These are phyloP conservation scores for Neopipo cinnamomea DNA, from an alignment of 2,113 vertebrate species.

Conservation along the genomic window DNA sequence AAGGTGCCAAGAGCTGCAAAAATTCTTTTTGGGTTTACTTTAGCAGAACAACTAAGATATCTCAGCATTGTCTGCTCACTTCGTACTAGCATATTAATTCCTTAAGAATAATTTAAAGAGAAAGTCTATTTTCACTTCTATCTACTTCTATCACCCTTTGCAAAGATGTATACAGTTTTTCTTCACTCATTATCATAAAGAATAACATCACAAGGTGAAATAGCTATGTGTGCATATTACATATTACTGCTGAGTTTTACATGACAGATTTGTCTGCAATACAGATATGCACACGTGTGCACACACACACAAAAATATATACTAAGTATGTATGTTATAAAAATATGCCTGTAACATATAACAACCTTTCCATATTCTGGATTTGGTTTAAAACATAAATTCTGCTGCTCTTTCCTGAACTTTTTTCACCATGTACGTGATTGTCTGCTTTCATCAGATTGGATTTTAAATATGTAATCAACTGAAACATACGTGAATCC, in stretches of 20 bases:
- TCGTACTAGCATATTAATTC: not conserved
- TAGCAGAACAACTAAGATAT: not conserved
- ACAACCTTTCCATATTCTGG: not conserved
- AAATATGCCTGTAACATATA: not conserved
- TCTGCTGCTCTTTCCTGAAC: not conserved
- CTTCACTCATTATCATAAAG: not conserved
- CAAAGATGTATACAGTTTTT: not conserved
- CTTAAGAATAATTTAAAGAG: not conserved
- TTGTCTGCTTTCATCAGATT: constrained; percentile 27
- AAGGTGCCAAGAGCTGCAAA: not conserved
- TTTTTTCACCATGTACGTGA: not conserved
- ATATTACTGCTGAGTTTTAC: not conserved
- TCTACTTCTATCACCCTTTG: not conserved
- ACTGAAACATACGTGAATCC: not conserved
- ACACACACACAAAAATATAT: not conserved
- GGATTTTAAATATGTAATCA: constrained; percentile 11
- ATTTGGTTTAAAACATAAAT: not conserved
- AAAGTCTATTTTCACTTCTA: not conserved
- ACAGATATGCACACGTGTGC: rapidly evolving
- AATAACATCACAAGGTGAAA: not conserved
- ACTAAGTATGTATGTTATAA: not conserved
- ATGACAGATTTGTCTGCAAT: not conserved
- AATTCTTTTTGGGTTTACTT: not conserved
- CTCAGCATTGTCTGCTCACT: not conserved
- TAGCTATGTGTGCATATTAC: not conserved